Percentiles rank a stretch among this genome's conserved stretches.
Evolutionary conservation across 2,797 vertebrate species (phyloP).

Genomic region (Gymnothorax reevesii): DNA sequence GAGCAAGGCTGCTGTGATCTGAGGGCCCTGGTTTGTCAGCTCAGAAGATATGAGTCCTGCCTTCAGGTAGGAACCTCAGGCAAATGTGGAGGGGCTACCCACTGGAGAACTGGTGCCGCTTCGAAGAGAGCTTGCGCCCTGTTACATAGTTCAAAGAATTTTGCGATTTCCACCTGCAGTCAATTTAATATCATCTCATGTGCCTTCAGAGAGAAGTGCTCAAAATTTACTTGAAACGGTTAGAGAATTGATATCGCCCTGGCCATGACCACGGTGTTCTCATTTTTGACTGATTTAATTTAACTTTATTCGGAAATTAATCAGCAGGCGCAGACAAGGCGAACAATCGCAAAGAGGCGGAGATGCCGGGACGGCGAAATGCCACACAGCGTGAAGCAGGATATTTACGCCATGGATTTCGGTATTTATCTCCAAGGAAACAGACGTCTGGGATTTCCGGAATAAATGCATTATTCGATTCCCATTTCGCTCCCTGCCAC

Average conservation of each 20-base stretch:
- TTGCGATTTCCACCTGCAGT: neutral
- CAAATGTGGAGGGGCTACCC: neutral
- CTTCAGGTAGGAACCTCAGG: neutral
- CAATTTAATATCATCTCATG: neutral
- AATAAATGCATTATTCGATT: neutral
- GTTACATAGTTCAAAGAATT: neutral
- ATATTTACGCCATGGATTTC: neutral
- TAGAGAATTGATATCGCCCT: neutral
- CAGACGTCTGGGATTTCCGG: conserved; percentile 2
- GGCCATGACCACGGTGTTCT: neutral
- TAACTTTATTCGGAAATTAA: neutral
- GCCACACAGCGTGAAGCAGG: neutral
- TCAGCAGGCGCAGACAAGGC: neutral
- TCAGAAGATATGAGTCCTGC: neutral
- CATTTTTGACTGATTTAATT: neutral
- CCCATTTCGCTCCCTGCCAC: neutral
- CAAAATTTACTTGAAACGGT: neutral
- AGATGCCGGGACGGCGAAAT: neutral
- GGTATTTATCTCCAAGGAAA: conserved; percentile 11
- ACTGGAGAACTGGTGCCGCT: neutral
- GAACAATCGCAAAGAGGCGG: neutral
- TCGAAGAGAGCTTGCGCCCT: neutral
- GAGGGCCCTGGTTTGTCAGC: conserved; percentile 3
- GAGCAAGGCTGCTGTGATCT: neutral
- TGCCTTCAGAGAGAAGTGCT: neutral